phyloP scores from a whole-genome alignment of 2,113 vertebrate genomes.

The Cynocephalus volans region DNA sequence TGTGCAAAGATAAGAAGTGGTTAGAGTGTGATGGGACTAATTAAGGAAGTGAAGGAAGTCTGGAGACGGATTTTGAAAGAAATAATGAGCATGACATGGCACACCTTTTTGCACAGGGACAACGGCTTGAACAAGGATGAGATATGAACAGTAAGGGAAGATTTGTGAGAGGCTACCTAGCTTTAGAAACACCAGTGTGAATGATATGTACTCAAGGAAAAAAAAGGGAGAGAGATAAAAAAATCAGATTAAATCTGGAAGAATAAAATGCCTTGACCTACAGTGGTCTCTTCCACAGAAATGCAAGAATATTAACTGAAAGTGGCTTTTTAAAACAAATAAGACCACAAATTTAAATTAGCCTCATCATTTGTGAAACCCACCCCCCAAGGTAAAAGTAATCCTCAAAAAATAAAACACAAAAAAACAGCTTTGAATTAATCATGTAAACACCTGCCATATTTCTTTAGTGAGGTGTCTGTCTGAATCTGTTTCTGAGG shows the following conservation, averaged over 20 bases:
- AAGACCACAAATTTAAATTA: conserved; percentile 17
- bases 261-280: conserved; percentile 27
- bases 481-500: background rate
- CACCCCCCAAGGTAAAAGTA: background rate
- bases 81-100: background rate
- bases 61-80: background rate
- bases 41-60: background rate
- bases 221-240: background rate
- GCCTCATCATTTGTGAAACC: background rate
- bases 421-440: background rate
- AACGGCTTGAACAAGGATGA: background rate
- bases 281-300: background rate
- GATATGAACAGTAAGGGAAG: background rate
- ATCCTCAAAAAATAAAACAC: conserved; percentile 15
- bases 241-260: background rate
- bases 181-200: conserved; percentile 3
- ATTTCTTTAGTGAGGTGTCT: background rate
- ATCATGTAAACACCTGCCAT: background rate
- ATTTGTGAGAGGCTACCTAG: background rate
- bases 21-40: background rate
- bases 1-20: background rate
- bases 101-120: background rate
- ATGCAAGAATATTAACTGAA: background rate
- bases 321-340: conserved; percentile 25
- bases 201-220: background rate